Conservation (phyloP, 2,888 invertebrate species). For the Acrobasis repandana region DNA sequence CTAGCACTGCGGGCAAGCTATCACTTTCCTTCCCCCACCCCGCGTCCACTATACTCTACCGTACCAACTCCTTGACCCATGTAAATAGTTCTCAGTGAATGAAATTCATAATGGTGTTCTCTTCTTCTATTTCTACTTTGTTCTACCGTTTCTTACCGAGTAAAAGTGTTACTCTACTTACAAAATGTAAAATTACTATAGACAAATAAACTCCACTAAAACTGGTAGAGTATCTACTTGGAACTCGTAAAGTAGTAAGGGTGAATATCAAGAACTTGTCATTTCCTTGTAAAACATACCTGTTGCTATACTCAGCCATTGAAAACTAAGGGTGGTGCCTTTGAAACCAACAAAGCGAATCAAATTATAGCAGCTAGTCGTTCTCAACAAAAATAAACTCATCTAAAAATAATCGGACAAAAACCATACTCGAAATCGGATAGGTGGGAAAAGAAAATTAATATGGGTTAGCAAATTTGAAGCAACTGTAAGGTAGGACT, state of each 20-base stretch:
- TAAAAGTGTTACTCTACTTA: no score
- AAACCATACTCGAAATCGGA: neutral
- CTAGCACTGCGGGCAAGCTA: no score
- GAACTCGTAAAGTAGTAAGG: neutral
- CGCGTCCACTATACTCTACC: no score
- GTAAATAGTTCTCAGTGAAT: no score
- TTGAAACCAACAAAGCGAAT: neutral
- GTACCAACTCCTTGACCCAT: no score
- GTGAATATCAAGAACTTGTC: neutral
- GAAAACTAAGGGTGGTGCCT: neutral
- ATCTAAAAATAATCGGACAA: neutral
- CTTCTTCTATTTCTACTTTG: no score
- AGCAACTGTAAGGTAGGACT: neutral
- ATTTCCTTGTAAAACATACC: constrained; percentile 24
- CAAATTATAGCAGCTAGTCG: neutral
- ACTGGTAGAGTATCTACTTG: no score
- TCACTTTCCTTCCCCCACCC: no score
- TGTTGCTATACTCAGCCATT: constrained; percentile 32
- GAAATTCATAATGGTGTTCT: no score
- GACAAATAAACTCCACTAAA: no score
- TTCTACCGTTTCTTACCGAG: no score
- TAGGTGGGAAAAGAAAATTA: neutral
- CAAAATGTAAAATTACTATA: no score
- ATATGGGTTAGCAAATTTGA: neutral
- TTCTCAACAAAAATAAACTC: neutral